phyloP scores from a whole-genome alignment of 2,113 vertebrate species.

The Ptychochromis oligacanthus region DNA sequence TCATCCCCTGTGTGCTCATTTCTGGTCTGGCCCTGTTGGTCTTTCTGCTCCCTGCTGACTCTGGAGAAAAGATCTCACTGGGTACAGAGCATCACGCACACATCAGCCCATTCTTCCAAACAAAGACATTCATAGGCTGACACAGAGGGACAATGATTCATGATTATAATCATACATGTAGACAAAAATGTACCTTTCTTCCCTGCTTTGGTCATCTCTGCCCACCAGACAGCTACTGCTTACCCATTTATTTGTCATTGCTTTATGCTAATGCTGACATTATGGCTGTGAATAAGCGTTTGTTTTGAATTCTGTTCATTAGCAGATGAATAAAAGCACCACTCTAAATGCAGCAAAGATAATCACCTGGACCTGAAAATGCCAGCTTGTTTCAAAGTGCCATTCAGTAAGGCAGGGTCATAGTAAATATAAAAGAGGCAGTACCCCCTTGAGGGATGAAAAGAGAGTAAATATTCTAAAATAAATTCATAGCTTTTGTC shows the following conservation, averaged over 20 bases:
- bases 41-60: slow-evolving; percentile 91
- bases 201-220: background rate
- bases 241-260: slow-evolving; percentile 34
- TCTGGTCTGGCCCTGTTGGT: slow-evolving; percentile 89
- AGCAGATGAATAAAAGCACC: slow-evolving; percentile 26
- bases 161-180: slow-evolving; percentile 3
- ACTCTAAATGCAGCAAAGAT: slow-evolving; percentile 23
- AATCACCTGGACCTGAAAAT: slow-evolving; percentile 45
- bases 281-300: slow-evolving; percentile 38
- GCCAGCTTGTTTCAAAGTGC: slow-evolving; percentile 42
- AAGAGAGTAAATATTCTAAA: slow-evolving; percentile 16
- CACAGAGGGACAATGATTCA: slow-evolving; percentile 18
- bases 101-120: background rate
- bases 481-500: slow-evolving; percentile 11
- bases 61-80: slow-evolving; percentile 89
- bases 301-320: slow-evolving; percentile 20
- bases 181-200: slow-evolving; percentile 11
- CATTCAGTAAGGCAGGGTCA: slow-evolving; percentile 20
- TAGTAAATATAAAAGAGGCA: slow-evolving; percentile 27
- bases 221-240: background rate
- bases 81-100: slow-evolving; percentile 60
- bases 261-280: slow-evolving; percentile 62
- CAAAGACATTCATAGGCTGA: background rate
- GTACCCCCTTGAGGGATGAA: background rate
- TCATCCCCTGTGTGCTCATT: slow-evolving; percentile 91